Base-by-base conservation (phyloP, 2,797 vertebrate species). In the Macroramphosus scolopax region DNA sequence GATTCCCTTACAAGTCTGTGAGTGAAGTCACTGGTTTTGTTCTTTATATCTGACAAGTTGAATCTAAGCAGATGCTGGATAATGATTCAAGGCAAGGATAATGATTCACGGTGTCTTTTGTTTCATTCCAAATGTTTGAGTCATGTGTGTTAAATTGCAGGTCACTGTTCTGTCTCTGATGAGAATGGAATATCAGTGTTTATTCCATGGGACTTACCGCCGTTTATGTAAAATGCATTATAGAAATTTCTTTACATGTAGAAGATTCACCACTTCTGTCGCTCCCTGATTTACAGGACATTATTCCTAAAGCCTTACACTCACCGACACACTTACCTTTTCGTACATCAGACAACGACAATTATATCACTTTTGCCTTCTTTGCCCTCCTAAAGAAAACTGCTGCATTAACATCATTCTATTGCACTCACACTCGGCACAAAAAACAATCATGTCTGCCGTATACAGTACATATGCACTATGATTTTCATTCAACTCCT, bases 61-160 rank as follows among this genome's bases (percentile, higher is more conserved):
- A 58, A 36, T 18, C 63, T 17, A 67, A 55, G 46, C 57, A 50
- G 9, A 67, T 77, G 73, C 75, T 83, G 77, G 58, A 78, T 68
- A 22, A 47, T 35, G 37, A 57, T 68, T 41, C 55, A 48, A 9
- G 14, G 50, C 34, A 49, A 46, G 8, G 30, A 20, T 50, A 15
- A 47, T 20, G 22, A 51, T 43, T 36, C 11, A 26, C 47, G 11
- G 55, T 53, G 13, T 45, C 35, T 54, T 42, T 41, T 43, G 11
- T 48, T 42, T 52, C 35, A 8, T 15, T 58, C 58, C 38, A 45
- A 36, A 40, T 36, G 35, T 64, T 59, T 40, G 38, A 8, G 10
- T 56, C 54, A 63, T 7, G 11, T 61, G 12, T 51, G 15, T 57
- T 55, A 41, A 63, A 14, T 60, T 66, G 63, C 50, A 50, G 12